Base-by-base conservation (phyloP, 2,888 invertebrate species). In the Hypercompe scribonia region DNA sequence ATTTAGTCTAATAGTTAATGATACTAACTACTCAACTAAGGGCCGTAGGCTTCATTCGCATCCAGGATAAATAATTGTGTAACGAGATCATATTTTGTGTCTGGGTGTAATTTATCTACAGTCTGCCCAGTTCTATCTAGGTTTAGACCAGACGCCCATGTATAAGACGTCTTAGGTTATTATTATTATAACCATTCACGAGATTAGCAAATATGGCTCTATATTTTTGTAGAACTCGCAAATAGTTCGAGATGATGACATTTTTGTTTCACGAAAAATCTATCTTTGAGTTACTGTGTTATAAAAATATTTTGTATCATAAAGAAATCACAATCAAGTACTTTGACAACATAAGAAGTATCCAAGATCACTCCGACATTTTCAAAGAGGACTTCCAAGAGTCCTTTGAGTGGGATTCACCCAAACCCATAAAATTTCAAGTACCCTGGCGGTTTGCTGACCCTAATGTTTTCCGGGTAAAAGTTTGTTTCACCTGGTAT, bases 381-480 rank as follows among this genome's bases (percentile, higher is more conserved):
- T 76, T 79, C 79, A 58, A 76, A 87, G 86, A 70, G 83, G 72
- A 76, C 83, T 73, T 79, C 67, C 66, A 70, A 89, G 87, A 71
- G 83, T 70, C 21, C 86, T 86, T 67, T 70, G 70, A 73, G 78
- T 85, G 81, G 86, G 84, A 85, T 86, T 86, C 86, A 86, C 86
- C 86, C 87, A 81, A 81, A 86, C 86, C 86, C 86, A 81, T 82
- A 82, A 82, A 81, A 82, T 84, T 85, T 81, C 71, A 71, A 84
- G 84, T 79, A 58, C 71, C 72, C 74, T 72, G 81, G 66, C 68
- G 75, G 78, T 69, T 75, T 77, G 78, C 84, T 80, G 84, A 82
- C 78, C 79, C 72, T 80, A 71, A 77, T 80, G 67, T 76, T 85
- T 76, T 76, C n/a, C 39, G 71, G 79, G 74, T 79, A 75, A 83